Conservation (phyloP, 2,113 vertebrate species). For the Plestiodon gilberti region DNA sequence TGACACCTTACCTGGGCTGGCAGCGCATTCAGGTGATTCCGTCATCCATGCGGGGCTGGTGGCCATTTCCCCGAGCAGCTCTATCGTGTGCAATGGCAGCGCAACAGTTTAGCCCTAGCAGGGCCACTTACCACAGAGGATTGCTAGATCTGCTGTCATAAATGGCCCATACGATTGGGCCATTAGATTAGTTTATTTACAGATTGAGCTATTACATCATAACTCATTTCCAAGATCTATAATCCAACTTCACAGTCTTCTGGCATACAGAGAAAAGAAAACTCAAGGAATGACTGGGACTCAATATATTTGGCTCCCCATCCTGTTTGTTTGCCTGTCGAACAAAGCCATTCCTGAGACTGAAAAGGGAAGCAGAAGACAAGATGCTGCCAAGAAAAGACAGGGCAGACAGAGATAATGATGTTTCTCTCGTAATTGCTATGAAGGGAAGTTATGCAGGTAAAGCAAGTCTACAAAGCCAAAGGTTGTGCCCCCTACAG, state of each 20-base stretch:
- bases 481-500: slow-evolving; percentile 3
- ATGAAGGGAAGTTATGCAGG: background rate
- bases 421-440: background rate
- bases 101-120: no score
- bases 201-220: background rate
- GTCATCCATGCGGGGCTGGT: no score
- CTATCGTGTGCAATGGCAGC: no score
- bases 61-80: no score
- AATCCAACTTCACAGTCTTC: no score
- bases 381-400: background rate
- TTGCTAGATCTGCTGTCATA: no score
- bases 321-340: background rate
- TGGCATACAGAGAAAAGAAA: no score
- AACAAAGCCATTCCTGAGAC: background rate
- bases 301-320: background rate
- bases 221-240: background rate
- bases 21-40: no score
- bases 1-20: no score
- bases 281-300: background rate
- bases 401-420: background rate
- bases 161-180: no score
- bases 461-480: background rate
- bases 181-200: no score
- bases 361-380: background rate
- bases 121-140: no score